Percentiles rank a stretch among this genome's conserved stretches.
Conservation (phyloP, 2,888 invertebrate species). For the Polymixis flavicincta region DNA sequence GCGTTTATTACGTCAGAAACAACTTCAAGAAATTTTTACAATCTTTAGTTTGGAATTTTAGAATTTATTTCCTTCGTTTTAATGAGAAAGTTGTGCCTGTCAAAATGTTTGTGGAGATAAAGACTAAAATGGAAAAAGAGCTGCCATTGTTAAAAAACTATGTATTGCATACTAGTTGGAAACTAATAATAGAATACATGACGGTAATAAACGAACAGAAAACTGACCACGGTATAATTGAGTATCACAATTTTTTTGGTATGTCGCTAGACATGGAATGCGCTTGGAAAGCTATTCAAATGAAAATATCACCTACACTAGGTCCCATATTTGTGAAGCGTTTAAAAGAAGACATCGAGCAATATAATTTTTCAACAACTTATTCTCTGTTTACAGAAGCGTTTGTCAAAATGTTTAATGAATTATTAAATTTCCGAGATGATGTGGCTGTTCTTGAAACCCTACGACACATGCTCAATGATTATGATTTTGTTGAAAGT, state of each 20-base stretch:
- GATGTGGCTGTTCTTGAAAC: background rate
- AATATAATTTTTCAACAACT: conserved; percentile 13
- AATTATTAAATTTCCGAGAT: background rate
- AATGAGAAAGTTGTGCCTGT: conserved; percentile 68
- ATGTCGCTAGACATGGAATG: background rate
- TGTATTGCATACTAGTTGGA: conserved; percentile 66
- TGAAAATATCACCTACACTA: conserved; percentile 5
- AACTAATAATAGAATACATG: conserved; percentile 63
- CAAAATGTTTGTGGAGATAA: conserved; percentile 67
- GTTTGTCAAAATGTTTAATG: conserved; percentile 26
- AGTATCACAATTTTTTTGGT: background rate
- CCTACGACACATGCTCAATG: conserved; percentile 8
- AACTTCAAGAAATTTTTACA: background rate
- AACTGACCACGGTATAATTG: background rate
- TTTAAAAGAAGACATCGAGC: conserved; percentile 20
- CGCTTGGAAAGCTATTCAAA: conserved; percentile 14
- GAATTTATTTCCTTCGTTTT: background rate
- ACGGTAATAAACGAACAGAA: conserved; percentile 60
- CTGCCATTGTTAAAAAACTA: conserved; percentile 48
- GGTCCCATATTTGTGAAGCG: background rate
- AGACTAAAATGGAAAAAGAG: conserved; percentile 61
- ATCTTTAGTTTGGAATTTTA: background rate
- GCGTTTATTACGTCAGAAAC: conserved; percentile 7
- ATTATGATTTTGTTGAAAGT: conserved; percentile 3
- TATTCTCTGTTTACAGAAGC: conserved; percentile 25